Evolutionary conservation across 2,113 vertebrate species (phyloP).

Genomic region (Chunga burmeisteri): DNA sequence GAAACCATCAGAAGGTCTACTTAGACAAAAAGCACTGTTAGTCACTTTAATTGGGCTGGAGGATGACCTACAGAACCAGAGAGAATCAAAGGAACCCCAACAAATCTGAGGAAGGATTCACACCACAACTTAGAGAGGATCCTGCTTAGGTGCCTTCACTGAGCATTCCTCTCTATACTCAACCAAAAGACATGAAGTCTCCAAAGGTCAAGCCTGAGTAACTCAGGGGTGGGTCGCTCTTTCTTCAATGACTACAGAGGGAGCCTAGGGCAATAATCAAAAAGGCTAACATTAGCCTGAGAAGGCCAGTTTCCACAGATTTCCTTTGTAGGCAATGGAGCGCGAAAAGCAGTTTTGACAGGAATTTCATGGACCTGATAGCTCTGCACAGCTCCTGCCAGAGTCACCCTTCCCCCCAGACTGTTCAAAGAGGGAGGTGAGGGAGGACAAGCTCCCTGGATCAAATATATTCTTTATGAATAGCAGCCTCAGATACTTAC

Average conservation of each 20-base stretch:
- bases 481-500: background rate
- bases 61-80: background rate
- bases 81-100: background rate
- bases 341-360: constrained; percentile 1
- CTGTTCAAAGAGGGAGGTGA: background rate
- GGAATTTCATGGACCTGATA: background rate
- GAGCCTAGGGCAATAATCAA: background rate
- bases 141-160: background rate
- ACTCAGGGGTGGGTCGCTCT: background rate
- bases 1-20: background rate
- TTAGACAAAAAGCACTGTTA: background rate
- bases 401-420: background rate
- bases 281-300: background rate
- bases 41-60: background rate
- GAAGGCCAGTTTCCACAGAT: background rate
- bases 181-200: background rate
- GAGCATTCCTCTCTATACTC: background rate
- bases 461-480: background rate
- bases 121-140: background rate
- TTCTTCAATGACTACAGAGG: background rate
- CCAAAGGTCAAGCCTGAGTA: background rate
- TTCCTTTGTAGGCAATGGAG: background rate
- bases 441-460: background rate
- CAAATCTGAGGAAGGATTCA: background rate
- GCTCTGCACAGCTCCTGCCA: background rate